Conservation (phyloP, 2,797 vertebrate species). For the Artibeus lituratus region DNA sequence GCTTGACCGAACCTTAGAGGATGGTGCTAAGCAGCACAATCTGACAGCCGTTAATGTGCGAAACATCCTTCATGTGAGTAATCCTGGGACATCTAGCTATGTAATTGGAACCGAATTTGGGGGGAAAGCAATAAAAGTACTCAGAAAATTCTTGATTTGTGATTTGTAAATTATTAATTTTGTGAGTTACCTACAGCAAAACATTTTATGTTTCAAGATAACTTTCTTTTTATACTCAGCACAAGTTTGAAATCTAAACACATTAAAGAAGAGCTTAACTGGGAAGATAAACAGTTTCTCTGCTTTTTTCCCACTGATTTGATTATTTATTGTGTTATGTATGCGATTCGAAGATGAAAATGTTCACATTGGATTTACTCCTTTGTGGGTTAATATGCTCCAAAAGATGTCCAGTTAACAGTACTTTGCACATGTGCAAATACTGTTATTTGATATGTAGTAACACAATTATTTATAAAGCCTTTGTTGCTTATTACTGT, state of each 20-base stretch:
- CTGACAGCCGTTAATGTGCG: slow-evolving; percentile 92
- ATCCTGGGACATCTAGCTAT: accelerated
- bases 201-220: neutral
- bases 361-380: neutral
- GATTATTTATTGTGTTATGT: neutral
- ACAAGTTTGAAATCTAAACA: neutral
- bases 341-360: neutral
- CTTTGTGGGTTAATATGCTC: neutral
- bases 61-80: slow-evolving; percentile 94
- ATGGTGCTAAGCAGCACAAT: slow-evolving; percentile 93
- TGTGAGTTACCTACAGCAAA: neutral
- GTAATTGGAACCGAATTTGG: neutral
- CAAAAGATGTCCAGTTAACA: neutral
- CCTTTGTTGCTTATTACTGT: neutral
- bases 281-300: neutral
- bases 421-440: neutral
- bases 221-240: neutral
- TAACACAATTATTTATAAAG: neutral
- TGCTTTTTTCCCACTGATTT: neutral
- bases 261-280: neutral
- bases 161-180: neutral
- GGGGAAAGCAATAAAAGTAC: neutral
- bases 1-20: slow-evolving; percentile 91
- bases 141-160: neutral
- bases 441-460: neutral